Base-by-base conservation (phyloP, 2,113 vertebrate genomes). In the Ariopsis seemanni region DNA sequence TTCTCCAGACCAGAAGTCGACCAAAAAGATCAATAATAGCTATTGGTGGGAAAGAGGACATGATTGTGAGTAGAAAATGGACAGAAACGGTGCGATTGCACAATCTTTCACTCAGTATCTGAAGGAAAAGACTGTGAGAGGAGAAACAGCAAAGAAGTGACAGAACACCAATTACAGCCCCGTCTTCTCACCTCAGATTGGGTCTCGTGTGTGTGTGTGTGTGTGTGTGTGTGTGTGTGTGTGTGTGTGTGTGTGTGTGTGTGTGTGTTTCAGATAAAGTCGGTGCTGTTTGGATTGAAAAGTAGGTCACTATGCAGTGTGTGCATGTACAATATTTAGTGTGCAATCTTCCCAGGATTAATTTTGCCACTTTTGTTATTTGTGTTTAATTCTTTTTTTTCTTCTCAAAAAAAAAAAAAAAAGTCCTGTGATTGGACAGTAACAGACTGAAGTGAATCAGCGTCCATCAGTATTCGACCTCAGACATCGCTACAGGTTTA, bases 131-230 rank as follows among this genome's bases (percentile, higher is more conserved):
- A 7, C 77, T 57, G 77, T 57, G 53, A 80, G 77, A 34, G 52
- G 52, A 55, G n/a, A 53, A 79, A 55, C 15, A 14, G 75, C 52
- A 27, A 80, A 80, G 77, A 80, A 55, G 77, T 80, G 77, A 80
- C 52, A 80, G 77, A 80, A 80, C 53, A 80, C 52, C 77, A 80
- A 80, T 80, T 80, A 80, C 27, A 57, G 77, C 77, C 77, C 17
- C n/a, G 53, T 79, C 77, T 80, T 80, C 77, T 58, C 77, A 58
- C 77, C 77, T 80, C 17, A 58, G 77, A 80, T 80, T 18, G 77
- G 53, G 7, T 30, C 25, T 52, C 2, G 48, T 25, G 48, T 50
- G 10, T 50, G 42, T 50, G 74, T 52, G 22, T 50, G 74, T 52
- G 72, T 75, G 18, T 50, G 17, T 42, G 72, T 78, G 74, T 53